Conservation (phyloP, 37 sponge, comb jelly and placozoan genomes). For the Spongilla lacustris region DNA sequence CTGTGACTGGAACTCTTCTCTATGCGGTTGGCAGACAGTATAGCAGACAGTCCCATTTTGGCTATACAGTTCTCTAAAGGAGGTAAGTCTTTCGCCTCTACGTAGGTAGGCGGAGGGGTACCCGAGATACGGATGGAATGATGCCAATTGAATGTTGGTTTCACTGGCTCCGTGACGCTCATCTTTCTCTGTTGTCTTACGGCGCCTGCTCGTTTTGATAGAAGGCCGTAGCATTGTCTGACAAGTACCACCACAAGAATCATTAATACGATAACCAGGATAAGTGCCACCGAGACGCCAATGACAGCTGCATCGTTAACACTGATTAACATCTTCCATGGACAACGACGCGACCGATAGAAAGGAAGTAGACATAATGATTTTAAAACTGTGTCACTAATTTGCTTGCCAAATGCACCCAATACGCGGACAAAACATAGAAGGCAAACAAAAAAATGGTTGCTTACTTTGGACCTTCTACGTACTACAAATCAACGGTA, state of each 20-base stretch:
- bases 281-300: conserved; percentile 78
- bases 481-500: neutral
- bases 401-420: neutral
- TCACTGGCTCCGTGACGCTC: conserved; percentile 60
- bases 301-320: conserved; percentile 74
- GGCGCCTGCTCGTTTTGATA: conserved; percentile 31
- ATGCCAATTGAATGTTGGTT: conserved; percentile 85
- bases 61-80: conserved; percentile 11
- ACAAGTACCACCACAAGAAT: conserved; percentile 76
- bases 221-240: conserved; percentile 69
- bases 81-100: conserved; percentile 71
- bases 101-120: conserved; percentile 72
- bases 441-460: neutral
- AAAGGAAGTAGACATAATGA: neutral
- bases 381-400: neutral
- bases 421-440: neutral
- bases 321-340: conserved; percentile 8
- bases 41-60: neutral
- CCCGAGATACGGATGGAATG: conserved; percentile 78
- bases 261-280: conserved; percentile 77
- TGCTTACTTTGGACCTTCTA: neutral
- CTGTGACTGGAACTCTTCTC: neutral
- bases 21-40: neutral
- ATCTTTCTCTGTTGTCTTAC: conserved; percentile 23
- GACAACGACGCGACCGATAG: too few relatives aligned